phyloP scores from a whole-genome alignment of 1,140 invertebrate genomes.

The Goniozus legneri region DNA sequence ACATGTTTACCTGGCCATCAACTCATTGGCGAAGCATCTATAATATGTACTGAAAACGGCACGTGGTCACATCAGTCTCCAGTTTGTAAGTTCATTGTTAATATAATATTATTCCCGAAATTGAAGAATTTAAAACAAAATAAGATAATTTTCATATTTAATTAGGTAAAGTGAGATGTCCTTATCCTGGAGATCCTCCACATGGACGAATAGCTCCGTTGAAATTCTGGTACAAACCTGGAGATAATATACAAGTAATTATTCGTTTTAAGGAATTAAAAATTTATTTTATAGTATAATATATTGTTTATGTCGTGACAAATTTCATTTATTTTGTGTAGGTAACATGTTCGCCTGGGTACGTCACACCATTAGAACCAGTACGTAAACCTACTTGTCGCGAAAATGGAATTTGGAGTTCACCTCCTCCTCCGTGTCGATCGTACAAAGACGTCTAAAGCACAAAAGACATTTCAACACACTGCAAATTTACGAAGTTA shows the following conservation, averaged over 20 bases:
- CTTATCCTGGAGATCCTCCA: conserved; percentile 69
- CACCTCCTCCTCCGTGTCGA: conserved; percentile 50
- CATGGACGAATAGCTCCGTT: conserved; percentile 68
- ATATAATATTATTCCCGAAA: conserved; percentile 4
- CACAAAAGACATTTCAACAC: background rate
- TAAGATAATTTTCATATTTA: conserved; percentile 12
- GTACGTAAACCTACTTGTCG: conserved; percentile 48
- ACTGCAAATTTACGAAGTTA: no score
- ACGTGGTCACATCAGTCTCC: conserved; percentile 84
- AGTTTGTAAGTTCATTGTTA: conserved; percentile 61
- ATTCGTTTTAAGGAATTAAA: no score
- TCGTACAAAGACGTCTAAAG: conserved; percentile 52
- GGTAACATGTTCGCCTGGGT: conserved; percentile 69
- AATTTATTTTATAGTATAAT: no score
- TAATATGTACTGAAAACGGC: conserved; percentile 81
- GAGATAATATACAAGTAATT: conserved; percentile 61
- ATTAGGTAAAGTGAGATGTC: conserved; percentile 71
- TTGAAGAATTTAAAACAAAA: conserved; percentile 2
- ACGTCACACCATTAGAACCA: conserved; percentile 53
- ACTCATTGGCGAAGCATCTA: conserved; percentile 72
- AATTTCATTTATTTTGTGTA: no score
- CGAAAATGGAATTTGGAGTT: conserved; percentile 53
- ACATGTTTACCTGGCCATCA: conserved; percentile 68
- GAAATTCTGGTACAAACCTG: conserved; percentile 76
- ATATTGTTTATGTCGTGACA: no score